phyloP scores from a whole-genome alignment of 2,113 vertebrate genomes.

The Neodon shergylaensis region DNA sequence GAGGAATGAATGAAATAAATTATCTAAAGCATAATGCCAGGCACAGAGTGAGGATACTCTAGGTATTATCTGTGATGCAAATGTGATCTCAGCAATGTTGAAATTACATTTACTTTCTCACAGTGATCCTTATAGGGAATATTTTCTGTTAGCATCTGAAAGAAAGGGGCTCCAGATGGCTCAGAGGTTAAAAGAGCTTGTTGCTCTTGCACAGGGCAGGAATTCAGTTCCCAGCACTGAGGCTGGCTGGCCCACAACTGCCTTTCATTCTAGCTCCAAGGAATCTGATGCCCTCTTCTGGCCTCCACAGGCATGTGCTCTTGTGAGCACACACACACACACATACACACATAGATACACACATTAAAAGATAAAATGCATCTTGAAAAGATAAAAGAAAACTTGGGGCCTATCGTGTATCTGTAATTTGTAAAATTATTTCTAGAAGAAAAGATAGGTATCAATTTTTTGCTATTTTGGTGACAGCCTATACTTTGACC shows the following conservation, averaged over 20 bases:
- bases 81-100: not conserved
- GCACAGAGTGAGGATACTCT: not conserved
- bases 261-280: not conserved
- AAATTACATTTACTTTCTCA: not conserved
- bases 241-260: too few relatives aligned
- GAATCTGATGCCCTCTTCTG: not conserved
- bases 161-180: not conserved
- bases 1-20: not conserved
- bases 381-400: not conserved
- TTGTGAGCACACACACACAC: not conserved
- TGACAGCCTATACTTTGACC: not conserved
- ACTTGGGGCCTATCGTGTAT: not conserved
- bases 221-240: not conserved
- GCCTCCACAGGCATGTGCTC: not conserved
- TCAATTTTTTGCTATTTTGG: slow-evolving; percentile 1
- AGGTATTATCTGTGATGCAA: not conserved
- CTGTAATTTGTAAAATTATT: slow-evolving; percentile 12
- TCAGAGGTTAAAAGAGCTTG: not conserved
- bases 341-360: not conserved
- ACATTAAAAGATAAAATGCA: not conserved
- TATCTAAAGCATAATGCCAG: not conserved
- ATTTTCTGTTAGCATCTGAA: slow-evolving; percentile 2
- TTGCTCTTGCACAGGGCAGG: not conserved
- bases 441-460: slow-evolving; percentile 25
- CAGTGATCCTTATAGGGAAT: not conserved